These are phyloP conservation scores for Dynastes hyllus DNA, from an alignment of 2,888 invertebrate species.

Conservation along the genomic window DNA sequence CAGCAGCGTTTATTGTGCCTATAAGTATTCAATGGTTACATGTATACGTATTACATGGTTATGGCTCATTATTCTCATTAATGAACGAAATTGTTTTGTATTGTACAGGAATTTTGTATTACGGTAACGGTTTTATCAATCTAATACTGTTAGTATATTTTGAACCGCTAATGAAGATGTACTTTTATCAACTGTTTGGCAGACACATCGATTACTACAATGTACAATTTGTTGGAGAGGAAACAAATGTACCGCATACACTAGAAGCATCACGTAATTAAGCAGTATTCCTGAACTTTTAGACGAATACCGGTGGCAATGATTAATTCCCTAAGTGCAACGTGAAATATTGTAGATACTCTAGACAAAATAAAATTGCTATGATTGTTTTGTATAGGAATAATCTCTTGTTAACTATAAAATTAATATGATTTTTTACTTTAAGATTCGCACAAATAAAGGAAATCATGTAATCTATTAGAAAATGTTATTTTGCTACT, in stretches of 20 bases:
- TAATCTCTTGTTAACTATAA: too few species aligned
- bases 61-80: not conserved
- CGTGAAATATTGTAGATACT: not conserved
- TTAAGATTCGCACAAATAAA: too few species aligned
- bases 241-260: not conserved
- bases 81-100: not conserved
- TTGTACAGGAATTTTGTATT: not conserved
- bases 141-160: not conserved
- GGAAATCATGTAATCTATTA: too few species aligned
- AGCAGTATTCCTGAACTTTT: not conserved
- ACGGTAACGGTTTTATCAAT: not conserved
- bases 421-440: too few species aligned
- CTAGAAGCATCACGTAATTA: not conserved
- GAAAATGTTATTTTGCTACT: too few species aligned
- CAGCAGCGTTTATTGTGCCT: not conserved
- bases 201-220: not conserved
- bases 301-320: not conserved
- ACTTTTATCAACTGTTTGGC: conserved; percentile 4
- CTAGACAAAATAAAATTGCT: too few species aligned
- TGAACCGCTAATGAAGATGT: not conserved
- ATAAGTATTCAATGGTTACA: not conserved
- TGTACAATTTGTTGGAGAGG: not conserved
- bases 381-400: too few species aligned
- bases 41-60: not conserved
- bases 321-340: not conserved